Evolutionary conservation across 2,797 vertebrate species (phyloP).

Genomic region (Urosaurus nigricauda): DNA sequence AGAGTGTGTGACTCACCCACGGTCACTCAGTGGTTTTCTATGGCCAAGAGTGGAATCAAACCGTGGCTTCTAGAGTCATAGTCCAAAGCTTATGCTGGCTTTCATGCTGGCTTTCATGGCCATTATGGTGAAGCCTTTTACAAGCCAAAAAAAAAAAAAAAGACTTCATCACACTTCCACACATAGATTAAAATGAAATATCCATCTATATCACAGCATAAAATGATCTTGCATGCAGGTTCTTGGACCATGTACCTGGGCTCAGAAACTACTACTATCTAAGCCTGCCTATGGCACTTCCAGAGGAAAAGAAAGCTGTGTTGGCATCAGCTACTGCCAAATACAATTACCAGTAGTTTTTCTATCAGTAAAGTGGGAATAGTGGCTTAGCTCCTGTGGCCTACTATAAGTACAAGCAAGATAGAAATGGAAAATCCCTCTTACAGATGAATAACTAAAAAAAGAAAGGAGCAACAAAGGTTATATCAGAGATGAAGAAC

Average conservation of each 20-base stretch:
- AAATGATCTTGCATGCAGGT: background rate
- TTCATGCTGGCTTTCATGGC: too few relatives aligned
- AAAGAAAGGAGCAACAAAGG: too few relatives aligned
- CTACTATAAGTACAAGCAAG: background rate
- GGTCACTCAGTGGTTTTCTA: too few relatives aligned
- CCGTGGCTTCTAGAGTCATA: too few relatives aligned
- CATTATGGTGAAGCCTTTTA: background rate
- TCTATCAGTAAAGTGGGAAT: background rate
- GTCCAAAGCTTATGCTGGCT: too few relatives aligned
- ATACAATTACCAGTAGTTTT: too few relatives aligned
- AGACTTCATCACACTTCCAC: background rate
- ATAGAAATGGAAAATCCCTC: background rate
- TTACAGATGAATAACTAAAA: background rate
- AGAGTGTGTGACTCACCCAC: too few relatives aligned
- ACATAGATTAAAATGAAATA: background rate
- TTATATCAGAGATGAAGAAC: background rate
- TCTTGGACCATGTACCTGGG: background rate
- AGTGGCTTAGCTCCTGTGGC: background rate
- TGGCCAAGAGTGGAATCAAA: too few relatives aligned
- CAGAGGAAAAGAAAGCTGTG: background rate
- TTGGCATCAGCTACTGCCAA: background rate
- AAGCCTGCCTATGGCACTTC: too few relatives aligned
- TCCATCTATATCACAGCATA: background rate
- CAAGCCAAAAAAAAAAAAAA: background rate
- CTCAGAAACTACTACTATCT: background rate